A percentile compares a stretch with the other conserved stretches of the same genome.
These are phyloP conservation scores for Gadus macrocephalus DNA, from an alignment of 2,113 vertebrate species.

Conservation along the genomic window DNA sequence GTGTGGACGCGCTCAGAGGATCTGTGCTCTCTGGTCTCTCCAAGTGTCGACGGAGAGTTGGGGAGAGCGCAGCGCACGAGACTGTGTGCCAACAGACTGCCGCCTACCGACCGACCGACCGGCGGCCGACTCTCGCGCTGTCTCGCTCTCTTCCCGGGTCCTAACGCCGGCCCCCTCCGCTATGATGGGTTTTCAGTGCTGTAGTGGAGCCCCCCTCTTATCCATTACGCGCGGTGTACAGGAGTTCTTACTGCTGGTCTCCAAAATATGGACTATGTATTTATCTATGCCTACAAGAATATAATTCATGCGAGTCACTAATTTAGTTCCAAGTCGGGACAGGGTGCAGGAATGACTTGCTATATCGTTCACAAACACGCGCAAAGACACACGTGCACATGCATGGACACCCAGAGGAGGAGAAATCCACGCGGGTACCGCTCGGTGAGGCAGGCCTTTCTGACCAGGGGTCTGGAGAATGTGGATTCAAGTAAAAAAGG, in stretches of 20 bases:
- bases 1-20: too few species aligned
- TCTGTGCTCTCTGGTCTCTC: too few species aligned
- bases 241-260: not conserved
- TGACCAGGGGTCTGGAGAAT: too few species aligned
- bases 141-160: not conserved
- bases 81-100: conserved; percentile 13
- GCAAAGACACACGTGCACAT: not conserved
- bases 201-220: too few species aligned
- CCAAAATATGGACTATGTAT: not conserved
- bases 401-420: not conserved
- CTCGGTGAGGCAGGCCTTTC: too few species aligned
- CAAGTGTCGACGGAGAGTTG: conserved; percentile 23
- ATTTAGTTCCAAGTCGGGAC: not conserved
- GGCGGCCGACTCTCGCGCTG: conserved; percentile 16
- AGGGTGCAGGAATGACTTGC: not conserved
- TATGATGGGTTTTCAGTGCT: not conserved
- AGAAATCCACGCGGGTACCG: too few species aligned
- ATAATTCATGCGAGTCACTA: not conserved
- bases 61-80: conserved; percentile 38
- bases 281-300: too few species aligned
- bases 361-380: not conserved
- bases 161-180: not conserved
- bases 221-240: too few species aligned
- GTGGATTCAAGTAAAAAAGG: too few species aligned
- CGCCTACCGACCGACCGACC: not conserved